A percentile compares a stretch with the other conserved stretches of the same genome.
These are phyloP conservation scores for Eucidaris tribuloides DNA, from an alignment of 35 echinoderm and acorn worm genomes.

Conservation along the genomic window DNA sequence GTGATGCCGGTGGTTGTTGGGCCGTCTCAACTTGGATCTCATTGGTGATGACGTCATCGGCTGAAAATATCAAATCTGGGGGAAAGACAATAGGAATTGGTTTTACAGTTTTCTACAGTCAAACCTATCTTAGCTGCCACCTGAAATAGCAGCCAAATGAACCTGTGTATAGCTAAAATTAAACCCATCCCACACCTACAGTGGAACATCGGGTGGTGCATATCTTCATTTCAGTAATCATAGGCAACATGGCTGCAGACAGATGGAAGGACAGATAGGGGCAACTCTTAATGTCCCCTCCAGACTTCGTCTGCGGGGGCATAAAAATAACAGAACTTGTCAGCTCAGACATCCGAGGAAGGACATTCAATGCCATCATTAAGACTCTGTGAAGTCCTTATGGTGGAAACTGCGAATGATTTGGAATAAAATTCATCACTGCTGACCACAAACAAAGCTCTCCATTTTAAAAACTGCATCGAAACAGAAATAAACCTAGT, in stretches of 20 bases:
- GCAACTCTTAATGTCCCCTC: too few species aligned
- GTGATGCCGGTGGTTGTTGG: constrained; percentile 49
- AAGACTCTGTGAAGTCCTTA: constrained; percentile 6
- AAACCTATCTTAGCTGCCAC: neutral
- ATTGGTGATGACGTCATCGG: constrained; percentile 73
- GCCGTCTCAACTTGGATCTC: constrained; percentile 63
- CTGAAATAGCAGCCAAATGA: neutral
- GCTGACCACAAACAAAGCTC: too few species aligned
- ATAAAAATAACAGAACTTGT: neutral
- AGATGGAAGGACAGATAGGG: neutral
- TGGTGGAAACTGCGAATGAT: constrained; percentile 27
- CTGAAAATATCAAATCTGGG: constrained; percentile 71
- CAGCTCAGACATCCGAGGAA: constrained; percentile 33
- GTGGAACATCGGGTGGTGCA: neutral
- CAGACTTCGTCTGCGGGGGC: too few species aligned
- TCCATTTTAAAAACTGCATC: too few species aligned
- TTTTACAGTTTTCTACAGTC: neutral
- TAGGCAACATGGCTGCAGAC: neutral
- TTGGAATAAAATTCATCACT: constrained; percentile 10
- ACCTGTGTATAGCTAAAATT: neutral
- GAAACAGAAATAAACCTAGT: too few species aligned
- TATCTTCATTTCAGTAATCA: too few species aligned
- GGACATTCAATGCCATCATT: neutral
- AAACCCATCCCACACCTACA: too few species aligned
- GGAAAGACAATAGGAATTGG: neutral